A percentile compares a stretch with the other conserved stretches of the same genome.
phyloP scores from a whole-genome alignment of 2,113 vertebrate species.

The Clarias batrachus region DNA sequence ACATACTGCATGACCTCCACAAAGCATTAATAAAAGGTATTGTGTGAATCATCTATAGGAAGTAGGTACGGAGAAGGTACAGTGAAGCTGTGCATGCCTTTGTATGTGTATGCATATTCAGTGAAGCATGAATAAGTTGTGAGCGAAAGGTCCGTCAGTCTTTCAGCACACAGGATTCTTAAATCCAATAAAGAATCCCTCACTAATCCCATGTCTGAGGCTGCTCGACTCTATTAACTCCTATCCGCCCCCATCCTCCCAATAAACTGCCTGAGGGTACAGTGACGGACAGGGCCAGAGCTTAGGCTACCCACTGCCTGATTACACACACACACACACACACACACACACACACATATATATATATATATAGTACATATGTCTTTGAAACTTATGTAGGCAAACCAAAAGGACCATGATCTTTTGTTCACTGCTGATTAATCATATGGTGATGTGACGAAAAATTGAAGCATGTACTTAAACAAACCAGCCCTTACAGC shows the following conservation, averaged over 20 bases:
- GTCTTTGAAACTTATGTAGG: neutral
- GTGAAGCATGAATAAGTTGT: conserved; percentile 51
- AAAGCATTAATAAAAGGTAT: neutral
- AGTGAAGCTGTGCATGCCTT: neutral
- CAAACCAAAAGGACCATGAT: neutral
- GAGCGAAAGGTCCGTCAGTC: conserved; percentile 52
- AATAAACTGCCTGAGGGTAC: conserved; percentile 54
- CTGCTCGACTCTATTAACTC: conserved; percentile 29
- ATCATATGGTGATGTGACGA: neutral
- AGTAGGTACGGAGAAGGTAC: neutral
- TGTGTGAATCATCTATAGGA: neutral
- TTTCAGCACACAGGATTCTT: conserved; percentile 37
- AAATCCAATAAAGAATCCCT: conserved; percentile 57
- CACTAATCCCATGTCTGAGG: conserved; percentile 57
- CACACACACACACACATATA: conserved; percentile 38
- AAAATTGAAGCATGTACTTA: neutral
- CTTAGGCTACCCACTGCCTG: conserved; percentile 55
- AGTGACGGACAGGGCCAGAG: conserved; percentile 62
- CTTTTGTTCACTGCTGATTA: neutral
- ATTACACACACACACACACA: conserved; percentile 36
- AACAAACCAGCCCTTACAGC: neutral
- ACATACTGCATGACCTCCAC: neutral
- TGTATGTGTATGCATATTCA: neutral
- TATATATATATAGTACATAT: neutral
- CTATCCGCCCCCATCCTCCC: conserved; percentile 39